These are phyloP conservation scores for Euthynnus affinis DNA, from an alignment of 2,797 vertebrate species.

Conservation along the genomic window DNA sequence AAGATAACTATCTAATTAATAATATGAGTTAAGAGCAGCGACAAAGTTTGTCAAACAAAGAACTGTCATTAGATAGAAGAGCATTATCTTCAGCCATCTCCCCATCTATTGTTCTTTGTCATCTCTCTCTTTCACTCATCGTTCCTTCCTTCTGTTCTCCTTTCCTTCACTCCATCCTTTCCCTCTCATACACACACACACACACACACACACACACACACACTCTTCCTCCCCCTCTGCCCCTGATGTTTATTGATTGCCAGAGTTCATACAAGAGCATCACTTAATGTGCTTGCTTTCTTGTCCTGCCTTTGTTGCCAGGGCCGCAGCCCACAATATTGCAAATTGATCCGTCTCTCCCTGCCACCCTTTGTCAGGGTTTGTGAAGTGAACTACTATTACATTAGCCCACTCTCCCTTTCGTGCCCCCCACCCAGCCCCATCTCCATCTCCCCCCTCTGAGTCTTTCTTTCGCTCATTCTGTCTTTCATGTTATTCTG, in stretches of 20 bases:
- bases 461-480: slow-evolving; percentile 79
- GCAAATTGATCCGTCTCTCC: slow-evolving; percentile 96
- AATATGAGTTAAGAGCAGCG: slow-evolving; percentile 60
- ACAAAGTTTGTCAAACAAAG: slow-evolving; percentile 80
- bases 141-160: slow-evolving; percentile 25
- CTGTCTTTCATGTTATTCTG: slow-evolving; percentile 59
- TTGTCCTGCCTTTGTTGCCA: slow-evolving; percentile 95
- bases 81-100: slow-evolving; percentile 62
- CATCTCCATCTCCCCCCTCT: slow-evolving; percentile 49
- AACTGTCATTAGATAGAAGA: slow-evolving; percentile 41
- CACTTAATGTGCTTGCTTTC: slow-evolving; percentile 94
- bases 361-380: slow-evolving; percentile 88
- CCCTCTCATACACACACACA: slow-evolving; percentile 5
- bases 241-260: slow-evolving; percentile 98
- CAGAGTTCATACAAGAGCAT: slow-evolving; percentile 92
- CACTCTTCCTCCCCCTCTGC: slow-evolving; percentile 56
- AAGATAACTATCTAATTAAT: slow-evolving; percentile 86
- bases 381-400: slow-evolving; percentile 87
- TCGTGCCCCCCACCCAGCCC: slow-evolving; percentile 64
- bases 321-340: slow-evolving; percentile 91
- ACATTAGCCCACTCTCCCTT: slow-evolving; percentile 82
- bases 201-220: background rate
- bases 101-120: slow-evolving; percentile 55
- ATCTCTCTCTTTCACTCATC: slow-evolving; percentile 14
- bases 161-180: slow-evolving; percentile 34